Base-by-base conservation (phyloP, 2,888 invertebrate species). In the Nematopogon swammerdamellus region DNA sequence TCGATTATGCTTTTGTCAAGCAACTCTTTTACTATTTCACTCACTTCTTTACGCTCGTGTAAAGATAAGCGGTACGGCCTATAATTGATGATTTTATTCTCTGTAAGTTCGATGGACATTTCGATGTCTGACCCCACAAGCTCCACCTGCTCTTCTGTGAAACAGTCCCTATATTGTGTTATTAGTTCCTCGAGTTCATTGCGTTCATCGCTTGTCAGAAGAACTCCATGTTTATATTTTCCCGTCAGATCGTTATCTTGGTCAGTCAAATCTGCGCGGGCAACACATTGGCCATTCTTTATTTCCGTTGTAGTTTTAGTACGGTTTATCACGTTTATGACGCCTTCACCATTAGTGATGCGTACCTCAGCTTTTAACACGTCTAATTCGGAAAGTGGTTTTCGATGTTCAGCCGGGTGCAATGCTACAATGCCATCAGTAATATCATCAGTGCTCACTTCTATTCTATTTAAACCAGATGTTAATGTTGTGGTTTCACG, bases 31-130 rank as follows among this genome's bases (percentile, higher is more conserved):
- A 51, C 43, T 17, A 42, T 54, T 1, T 46, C 19, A 19, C 49
- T 47, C 2, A 54, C 47, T 10, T 49, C 46, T 19, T 53, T 49
- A 17, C 51, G 46, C 17, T 54, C 53, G 18, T 47, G 46, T 8
- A 45, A 51, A 1, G 53, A 53, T 16, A 53, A 20, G 18, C 54
- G 20, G 47, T 52, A 54, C n/a, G 52, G 54, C 30, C 36, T 45
- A 20, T 51, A 54, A 19, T 54, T 49, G 1, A 54, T 45, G 2
- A 51, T 17, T 20, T 52, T 53, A 2, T 52, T 30, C 29, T 50
- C 42, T 5, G 49, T 54, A 6, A 53, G 45, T 19, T 50, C 49
- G 1, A 53, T 53, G 5, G 17, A 43, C 54, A 54, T 53, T 30
- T 53, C 53, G 10, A 54, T 44, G 11, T 17, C 43, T 19, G 50